A percentile compares a stretch with the other conserved stretches of the same genome.
Conservation (phyloP, 2,797 vertebrate genomes). For the Poeciliopsis paucimaculata region DNA sequence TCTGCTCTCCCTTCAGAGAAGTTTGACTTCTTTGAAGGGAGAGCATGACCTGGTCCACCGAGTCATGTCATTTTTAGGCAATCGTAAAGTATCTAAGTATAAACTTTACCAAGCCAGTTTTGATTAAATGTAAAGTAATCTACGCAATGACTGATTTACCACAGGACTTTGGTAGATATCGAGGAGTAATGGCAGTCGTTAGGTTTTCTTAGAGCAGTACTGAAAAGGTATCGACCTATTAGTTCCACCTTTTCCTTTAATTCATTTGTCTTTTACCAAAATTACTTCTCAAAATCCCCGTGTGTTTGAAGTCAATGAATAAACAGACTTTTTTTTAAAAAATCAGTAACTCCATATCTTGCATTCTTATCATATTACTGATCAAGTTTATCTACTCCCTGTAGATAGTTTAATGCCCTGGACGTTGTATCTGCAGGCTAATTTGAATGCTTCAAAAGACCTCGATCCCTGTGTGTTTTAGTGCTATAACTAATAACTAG, state of each 20-base stretch:
- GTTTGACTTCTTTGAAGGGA: too few relatives aligned
- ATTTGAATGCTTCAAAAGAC: conserved; percentile 1
- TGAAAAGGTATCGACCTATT: neutral
- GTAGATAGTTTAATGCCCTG: neutral
- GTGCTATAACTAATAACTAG: conserved; percentile 10
- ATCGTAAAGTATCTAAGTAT: neutral
- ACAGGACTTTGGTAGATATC: neutral
- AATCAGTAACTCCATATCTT: neutral
- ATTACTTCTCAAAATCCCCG: neutral
- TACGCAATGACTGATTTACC: neutral
- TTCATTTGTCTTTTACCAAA: neutral
- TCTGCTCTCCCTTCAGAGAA: too few relatives aligned
- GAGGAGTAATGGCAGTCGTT: too few relatives aligned
- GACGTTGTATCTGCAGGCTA: neutral
- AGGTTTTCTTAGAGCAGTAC: neutral
- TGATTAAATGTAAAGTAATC: neutral
- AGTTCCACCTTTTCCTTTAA: neutral
- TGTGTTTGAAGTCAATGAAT: neutral
- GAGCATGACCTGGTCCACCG: too few relatives aligned
- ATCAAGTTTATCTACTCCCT: neutral
- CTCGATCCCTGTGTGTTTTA: neutral
- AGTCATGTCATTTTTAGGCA: neutral
- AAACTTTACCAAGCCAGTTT: neutral
- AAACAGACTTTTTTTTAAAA: neutral
- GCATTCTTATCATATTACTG: neutral